Percentiles rank a stretch among this genome's conserved stretches.
These are phyloP conservation scores for Acrocyrtus sp. DNA, from an alignment of 2,888 invertebrate genomes.

Conservation along the genomic window DNA sequence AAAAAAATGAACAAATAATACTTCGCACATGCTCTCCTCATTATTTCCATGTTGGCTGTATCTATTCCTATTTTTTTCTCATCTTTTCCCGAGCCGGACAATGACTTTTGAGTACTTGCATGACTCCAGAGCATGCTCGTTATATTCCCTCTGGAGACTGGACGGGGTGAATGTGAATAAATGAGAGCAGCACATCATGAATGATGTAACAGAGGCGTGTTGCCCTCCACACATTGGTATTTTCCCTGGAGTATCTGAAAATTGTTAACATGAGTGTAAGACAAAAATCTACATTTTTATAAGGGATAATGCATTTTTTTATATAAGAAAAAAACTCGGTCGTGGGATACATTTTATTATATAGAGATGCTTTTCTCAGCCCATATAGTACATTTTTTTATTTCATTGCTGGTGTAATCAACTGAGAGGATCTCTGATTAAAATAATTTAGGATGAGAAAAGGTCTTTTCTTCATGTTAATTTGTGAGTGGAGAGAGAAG, in stretches of 20 bases:
- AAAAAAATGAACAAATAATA: slow-evolving; percentile 27
- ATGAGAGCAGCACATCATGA: no score
- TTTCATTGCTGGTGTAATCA: no score
- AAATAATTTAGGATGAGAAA: no score
- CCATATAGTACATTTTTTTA: no score
- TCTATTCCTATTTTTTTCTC: slow-evolving; percentile 19
- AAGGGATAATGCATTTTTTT: not conserved
- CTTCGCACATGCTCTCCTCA: slow-evolving; percentile 24
- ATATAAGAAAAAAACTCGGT: not conserved
- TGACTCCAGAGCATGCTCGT: not conserved
- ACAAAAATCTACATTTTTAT: not conserved
- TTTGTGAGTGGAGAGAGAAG: no score
- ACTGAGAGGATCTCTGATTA: no score
- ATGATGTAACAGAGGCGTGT: no score
- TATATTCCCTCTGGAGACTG: not conserved
- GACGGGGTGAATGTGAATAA: no score
- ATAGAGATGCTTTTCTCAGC: slow-evolving; percentile 10
- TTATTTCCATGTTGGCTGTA: slow-evolving; percentile 17
- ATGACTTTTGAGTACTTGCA: slow-evolving; percentile 20
- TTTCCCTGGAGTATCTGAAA: no score
- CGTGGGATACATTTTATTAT: not conserved
- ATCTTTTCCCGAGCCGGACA: slow-evolving; percentile 11
- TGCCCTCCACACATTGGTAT: no score
- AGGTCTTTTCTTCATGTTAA: no score
- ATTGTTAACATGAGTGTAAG: slow-evolving; percentile 18